Evolutionary conservation across 2,797 vertebrate species (phyloP).

Genomic region (Sitta carolinensis): DNA sequence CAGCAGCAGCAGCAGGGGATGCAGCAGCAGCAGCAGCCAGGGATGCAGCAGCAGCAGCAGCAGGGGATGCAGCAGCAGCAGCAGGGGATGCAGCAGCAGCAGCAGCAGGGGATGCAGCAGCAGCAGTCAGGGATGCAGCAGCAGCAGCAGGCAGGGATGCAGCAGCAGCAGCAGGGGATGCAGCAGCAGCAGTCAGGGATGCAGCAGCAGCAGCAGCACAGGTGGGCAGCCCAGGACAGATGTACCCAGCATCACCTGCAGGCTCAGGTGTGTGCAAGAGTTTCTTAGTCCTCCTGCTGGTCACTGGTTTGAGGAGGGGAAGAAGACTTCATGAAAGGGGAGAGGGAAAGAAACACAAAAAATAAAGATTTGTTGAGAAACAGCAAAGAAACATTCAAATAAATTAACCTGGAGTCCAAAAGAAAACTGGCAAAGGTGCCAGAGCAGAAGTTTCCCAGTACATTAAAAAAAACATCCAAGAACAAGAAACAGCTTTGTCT

Average conservation of each 20-base stretch:
- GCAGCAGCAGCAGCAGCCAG: no score
- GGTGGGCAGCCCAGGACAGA: not conserved
- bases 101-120: no score
- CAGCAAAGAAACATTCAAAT: not conserved
- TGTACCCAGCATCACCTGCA: not conserved
- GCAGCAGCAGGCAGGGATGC: no score
- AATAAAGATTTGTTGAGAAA: not conserved
- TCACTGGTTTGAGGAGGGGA: not conserved
- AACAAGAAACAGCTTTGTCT: conserved; percentile 3
- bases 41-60: conserved; percentile 53
- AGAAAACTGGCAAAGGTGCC: not conserved
- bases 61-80: no score
- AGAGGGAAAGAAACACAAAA: not conserved
- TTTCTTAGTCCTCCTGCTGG: not conserved
- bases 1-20: no score
- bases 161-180: no score
- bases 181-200: no score
- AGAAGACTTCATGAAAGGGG: not conserved
- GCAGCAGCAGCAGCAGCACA: not conserved
- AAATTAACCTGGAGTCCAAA: not conserved
- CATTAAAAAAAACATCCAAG: not conserved
- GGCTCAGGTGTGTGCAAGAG: not conserved
- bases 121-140: no score
- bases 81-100: no score
- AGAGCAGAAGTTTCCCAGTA: not conserved